These are phyloP conservation scores for Glomeris maerens DNA, from an alignment of 1,140 invertebrate genomes.

Conservation along the genomic window DNA sequence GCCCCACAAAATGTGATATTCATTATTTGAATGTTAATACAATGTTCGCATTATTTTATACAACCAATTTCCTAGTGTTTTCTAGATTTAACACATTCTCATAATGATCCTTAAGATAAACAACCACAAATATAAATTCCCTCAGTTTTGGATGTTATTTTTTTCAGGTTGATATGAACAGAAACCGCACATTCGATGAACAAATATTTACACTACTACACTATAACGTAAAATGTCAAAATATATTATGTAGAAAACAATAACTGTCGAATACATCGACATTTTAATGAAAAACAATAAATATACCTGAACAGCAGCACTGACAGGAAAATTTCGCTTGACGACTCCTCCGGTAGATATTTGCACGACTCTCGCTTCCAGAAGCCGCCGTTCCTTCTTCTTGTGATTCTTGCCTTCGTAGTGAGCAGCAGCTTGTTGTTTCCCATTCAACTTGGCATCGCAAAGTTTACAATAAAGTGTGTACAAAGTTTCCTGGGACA, in stretches of 20 bases:
- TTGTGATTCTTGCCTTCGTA: constrained; percentile 24
- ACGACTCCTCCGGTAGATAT: constrained; percentile 9
- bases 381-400: constrained; percentile 20
- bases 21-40: too few relatives aligned
- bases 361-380: constrained; percentile 14
- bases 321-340: constrained; percentile 8
- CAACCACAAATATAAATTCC: too few relatives aligned
- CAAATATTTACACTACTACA: not conserved
- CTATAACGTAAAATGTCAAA: not conserved
- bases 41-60: too few relatives aligned
- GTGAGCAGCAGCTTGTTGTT: constrained; percentile 20
- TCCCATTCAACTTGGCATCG: constrained; percentile 19
- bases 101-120: too few relatives aligned
- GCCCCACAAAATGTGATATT: too few relatives aligned
- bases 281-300: constrained; percentile 1
- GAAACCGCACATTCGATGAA: too few relatives aligned
- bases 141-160: too few relatives aligned
- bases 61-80: too few relatives aligned
- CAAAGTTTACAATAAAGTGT: constrained; percentile 23
- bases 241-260: not conserved
- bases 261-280: too few relatives aligned
- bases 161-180: too few relatives aligned
- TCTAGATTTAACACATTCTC: too few relatives aligned
- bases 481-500: too few relatives aligned
- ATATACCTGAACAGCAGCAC: not conserved